Percentiles rank a stretch among this genome's conserved stretches.
Evolutionary conservation across 2,888 invertebrate species (phyloP).

Genomic region (Drosophila anomelani): DNA sequence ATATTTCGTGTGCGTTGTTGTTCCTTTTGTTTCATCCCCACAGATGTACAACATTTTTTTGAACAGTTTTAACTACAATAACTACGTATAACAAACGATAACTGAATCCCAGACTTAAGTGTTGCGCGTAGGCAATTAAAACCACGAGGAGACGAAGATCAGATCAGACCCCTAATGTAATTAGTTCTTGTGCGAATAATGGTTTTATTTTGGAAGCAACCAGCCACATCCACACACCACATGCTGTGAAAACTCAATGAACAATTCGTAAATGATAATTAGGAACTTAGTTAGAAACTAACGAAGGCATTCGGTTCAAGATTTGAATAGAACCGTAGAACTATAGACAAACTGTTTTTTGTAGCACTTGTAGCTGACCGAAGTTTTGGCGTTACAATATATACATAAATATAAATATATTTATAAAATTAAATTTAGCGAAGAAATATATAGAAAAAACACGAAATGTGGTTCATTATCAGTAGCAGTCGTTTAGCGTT

Average conservation of each 20-base stretch:
- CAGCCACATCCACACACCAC: conserved; percentile 68
- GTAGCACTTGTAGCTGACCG: conserved; percentile 59
- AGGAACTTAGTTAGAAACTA: conserved; percentile 38
- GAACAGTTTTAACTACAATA: conserved; percentile 40
- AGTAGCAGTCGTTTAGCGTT: conserved; percentile 64
- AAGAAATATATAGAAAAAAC: conserved; percentile 43
- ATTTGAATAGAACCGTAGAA: conserved; percentile 43
- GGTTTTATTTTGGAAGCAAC: conserved; percentile 30
- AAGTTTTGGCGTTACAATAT: conserved; percentile 56
- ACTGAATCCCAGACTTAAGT: conserved; percentile 55
- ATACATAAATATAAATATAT: conserved; percentile 29
- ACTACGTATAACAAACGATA: conserved; percentile 46
- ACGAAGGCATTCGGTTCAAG: conserved; percentile 18
- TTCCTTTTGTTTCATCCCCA: conserved; percentile 25
- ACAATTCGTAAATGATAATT: conserved; percentile 33
- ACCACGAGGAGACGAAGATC: conserved; percentile 30
- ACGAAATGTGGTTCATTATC: conserved; percentile 69
- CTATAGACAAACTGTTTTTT: conserved; percentile 46
- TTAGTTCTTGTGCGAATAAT: conserved; percentile 49
- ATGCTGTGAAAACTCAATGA: conserved; percentile 72
- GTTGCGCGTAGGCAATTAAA: conserved; percentile 64
- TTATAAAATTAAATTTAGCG: conserved; percentile 34
- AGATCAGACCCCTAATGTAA: conserved; percentile 43
- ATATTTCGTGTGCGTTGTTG: conserved; percentile 22
- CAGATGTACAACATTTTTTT: conserved; percentile 53